phyloP scores from a whole-genome alignment of 2,888 invertebrate genomes.

The Rhingia rostrata region DNA sequence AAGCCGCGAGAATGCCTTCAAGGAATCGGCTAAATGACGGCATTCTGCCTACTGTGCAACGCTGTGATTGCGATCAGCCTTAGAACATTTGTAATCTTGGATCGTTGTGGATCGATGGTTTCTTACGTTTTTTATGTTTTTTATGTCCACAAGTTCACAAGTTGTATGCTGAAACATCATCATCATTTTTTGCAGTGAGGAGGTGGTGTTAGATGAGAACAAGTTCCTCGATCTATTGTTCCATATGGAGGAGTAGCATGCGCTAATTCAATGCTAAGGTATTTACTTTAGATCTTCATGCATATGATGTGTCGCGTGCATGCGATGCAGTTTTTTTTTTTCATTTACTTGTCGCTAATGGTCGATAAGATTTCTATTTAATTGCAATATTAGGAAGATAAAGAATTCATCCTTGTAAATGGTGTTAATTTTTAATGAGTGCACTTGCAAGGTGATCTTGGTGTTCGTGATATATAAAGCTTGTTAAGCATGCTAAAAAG shows the following conservation, averaged over 20 bases:
- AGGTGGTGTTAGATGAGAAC: constrained; percentile 35
- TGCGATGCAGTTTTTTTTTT: constrained; percentile 43
- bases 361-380: constrained; percentile 35
- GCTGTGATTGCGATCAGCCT: constrained; percentile 57
- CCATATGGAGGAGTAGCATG: constrained; percentile 65
- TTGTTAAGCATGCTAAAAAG: too few species aligned
- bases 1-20: constrained; percentile 36
- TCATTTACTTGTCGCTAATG: constrained; percentile 14
- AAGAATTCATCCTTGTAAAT: constrained; percentile 3
- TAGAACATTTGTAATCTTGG: constrained; percentile 47
- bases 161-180: constrained; percentile 27
- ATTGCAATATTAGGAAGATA: constrained; percentile 12
- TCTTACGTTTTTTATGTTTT: constrained; percentile 40
- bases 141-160: constrained; percentile 56
- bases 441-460: too few species aligned
- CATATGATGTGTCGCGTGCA: constrained; percentile 43
- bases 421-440: not conserved
- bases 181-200: constrained; percentile 1
- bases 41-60: constrained; percentile 21
- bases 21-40: constrained; percentile 49
- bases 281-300: constrained; percentile 44
- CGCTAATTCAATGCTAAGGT: constrained; percentile 66
- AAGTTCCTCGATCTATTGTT: constrained; percentile 59
- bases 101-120: constrained; percentile 62
- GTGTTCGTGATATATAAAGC: too few species aligned